A percentile compares a stretch with the other conserved stretches of the same genome.
Evolutionary conservation across 2,797 vertebrate species (phyloP).

Genomic region (Cossypha dichroa): DNA sequence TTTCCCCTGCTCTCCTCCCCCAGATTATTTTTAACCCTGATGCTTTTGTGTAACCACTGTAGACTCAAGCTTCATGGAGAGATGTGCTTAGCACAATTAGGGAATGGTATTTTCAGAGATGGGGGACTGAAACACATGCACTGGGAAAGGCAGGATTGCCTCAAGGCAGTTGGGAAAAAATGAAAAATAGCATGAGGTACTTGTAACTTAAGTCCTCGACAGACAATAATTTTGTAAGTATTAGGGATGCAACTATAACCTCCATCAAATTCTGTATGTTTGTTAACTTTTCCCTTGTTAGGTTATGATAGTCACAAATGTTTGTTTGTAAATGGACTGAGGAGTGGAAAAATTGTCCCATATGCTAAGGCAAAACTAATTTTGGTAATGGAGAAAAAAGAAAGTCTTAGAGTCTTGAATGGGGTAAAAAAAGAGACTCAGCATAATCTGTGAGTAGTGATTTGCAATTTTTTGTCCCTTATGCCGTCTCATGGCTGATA

Average conservation of each 20-base stretch:
- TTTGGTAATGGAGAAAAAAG: background rate
- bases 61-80: background rate
- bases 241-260: background rate
- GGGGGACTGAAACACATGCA: rapidly evolving
- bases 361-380: background rate
- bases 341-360: background rate
- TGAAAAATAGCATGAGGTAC: background rate
- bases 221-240: background rate
- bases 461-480: background rate
- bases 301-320: background rate
- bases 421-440: background rate
- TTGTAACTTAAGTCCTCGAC: background rate
- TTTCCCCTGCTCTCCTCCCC: background rate
- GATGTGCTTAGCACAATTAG: background rate
- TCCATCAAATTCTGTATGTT: background rate
- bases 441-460: background rate
- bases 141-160: background rate
- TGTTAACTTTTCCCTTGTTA: background rate
- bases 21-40: background rate
- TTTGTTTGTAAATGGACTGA: background rate
- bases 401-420: background rate
- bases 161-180: background rate
- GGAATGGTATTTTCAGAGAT: background rate
- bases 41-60: background rate
- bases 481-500: background rate